Conservation (phyloP, 2,888 invertebrate genomes). For the Mythimna ferrago region DNA sequence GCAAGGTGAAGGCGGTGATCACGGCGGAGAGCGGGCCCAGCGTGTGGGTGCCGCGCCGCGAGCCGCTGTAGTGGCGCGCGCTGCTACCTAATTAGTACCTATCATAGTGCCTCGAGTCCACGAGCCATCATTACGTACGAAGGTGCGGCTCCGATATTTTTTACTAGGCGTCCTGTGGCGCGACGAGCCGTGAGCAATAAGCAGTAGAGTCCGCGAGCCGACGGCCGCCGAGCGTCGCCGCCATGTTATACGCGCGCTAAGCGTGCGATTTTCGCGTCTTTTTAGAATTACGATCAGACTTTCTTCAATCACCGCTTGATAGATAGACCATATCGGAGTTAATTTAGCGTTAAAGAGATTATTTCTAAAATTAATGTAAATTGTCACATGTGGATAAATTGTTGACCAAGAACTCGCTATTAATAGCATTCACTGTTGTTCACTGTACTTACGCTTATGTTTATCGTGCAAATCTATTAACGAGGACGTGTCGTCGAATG, state of each 20-base stretch:
- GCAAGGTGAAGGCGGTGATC: constrained; percentile 98
- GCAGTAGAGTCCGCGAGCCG: constrained; percentile 35
- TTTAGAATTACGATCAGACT: constrained; percentile 73
- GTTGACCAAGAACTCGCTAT: constrained; percentile 80
- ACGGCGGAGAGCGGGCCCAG: constrained; percentile 98
- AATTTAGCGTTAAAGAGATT: constrained; percentile 75
- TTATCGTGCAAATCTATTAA: constrained; percentile 80
- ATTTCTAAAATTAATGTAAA: constrained; percentile 76
- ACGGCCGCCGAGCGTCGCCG: constrained; percentile 20
- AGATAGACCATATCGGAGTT: constrained; percentile 77
- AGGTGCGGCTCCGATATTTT: constrained; percentile 64
- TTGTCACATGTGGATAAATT: constrained; percentile 80
- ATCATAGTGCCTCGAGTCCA: constrained; percentile 76
- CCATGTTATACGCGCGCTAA: constrained; percentile 52
- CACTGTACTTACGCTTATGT: constrained; percentile 80
- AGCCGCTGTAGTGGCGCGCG: constrained; percentile 93
- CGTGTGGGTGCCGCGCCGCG: constrained; percentile 99
- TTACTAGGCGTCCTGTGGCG: constrained; percentile 43
- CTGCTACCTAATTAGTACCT: constrained; percentile 65
- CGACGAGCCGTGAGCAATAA: constrained; percentile 44
- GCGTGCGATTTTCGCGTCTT: constrained; percentile 63
- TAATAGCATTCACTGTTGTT: constrained; percentile 81
- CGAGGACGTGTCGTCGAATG: constrained; percentile 75
- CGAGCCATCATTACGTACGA: constrained; percentile 62
- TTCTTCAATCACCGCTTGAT: constrained; percentile 79